Base-by-base conservation (phyloP, 2,888 invertebrate species). In the Eucriotettix oculatus region DNA sequence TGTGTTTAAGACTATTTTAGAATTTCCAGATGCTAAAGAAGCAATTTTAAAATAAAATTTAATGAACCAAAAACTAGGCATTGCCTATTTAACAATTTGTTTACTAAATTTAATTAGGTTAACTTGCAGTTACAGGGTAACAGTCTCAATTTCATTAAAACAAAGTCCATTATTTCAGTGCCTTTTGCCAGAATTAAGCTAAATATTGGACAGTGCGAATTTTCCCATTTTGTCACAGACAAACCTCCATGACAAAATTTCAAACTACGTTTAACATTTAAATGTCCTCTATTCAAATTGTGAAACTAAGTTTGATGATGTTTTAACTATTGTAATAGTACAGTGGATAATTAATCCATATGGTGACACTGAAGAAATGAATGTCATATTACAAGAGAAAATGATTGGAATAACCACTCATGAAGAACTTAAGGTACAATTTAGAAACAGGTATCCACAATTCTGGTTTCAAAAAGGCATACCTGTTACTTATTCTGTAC, bases 221-320 rank as follows among this genome's bases (percentile, higher is more conserved):
- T n/a, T n/a, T n/a, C n/a, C n/a, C n/a, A n/a, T n/a, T n/a, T n/a
- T n/a, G n/a, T n/a, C n/a, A n/a, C 44, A 11, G 44, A 10, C 14
- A 44, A 44, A 44, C 14, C 10, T 44, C 44, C 44, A 66, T 58
- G 65, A 64, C 40, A 61, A 66, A 56, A 59, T 66, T 65, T 63
- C 54, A 55, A 65, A 62, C 42, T 67, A 67, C 65, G 61, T 64
- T 65, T 65, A 68, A 68, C 66, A 67, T 66, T 68, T 68, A 63
- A 67, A 63, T 64, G 62, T 52, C 63, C 66, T 68, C 44, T 55
- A 68, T 62, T 11, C 56, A 59, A 66, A 67, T 61, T 68, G 67
- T 59, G 58, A 67, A 63, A 61, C 48, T 42, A 64, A 65, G 61
- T 68, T 69, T 66, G 62, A 68, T 58, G 68, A 68, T 66, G 58